Base-by-base conservation (phyloP, 1,140 invertebrate species). In the Pararge aegeria region DNA sequence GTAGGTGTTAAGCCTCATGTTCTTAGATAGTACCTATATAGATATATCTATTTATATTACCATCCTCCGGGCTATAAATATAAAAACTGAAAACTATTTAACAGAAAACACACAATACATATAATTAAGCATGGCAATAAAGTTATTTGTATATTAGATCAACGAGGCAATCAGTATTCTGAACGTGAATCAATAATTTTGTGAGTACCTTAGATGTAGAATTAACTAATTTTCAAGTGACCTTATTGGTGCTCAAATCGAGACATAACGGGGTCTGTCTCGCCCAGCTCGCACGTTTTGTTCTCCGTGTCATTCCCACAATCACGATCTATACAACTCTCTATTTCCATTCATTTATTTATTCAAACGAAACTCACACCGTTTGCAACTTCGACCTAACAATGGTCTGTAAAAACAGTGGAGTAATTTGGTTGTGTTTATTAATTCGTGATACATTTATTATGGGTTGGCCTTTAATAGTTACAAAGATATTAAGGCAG, bases 401-500 rank as follows among this genome's bases (percentile, higher is more conserved):
- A 80, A 80, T 80, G 51, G 68, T 12, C 62, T 10, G 61, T 75
- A 69, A 76, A 68, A 65, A 48, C 57, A 42, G 61, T 68, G 66
- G 66, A 67, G 64, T 71, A 69, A 70, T 70, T 75, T 55, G 65
- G 68, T 70, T 71, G 67, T 61, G 67, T 73, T 49, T 72, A 73
- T 76, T 70, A 64, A 61, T 61, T 46, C 7, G n/a, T 46, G 42
- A n/a, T 46, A 46, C 42, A 46, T 46, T 20, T 46, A 46, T 46
- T 46, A 3, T 46, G 1, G 18, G 9, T 42, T 16, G 38, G 38
- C 16, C 38, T 18, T 42, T 18, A n/a, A n/a, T n/a, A n/a, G n/a
- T n/a, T n/a, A n/a, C n/a, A n/a, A n/a, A n/a, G n/a, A n/a, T n/a
- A n/a, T n/a, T n/a, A n/a, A n/a, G n/a, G n/a, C n/a, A n/a, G n/a